phyloP scores from a whole-genome alignment of 2,888 invertebrate species.

The Arenicola marina region DNA sequence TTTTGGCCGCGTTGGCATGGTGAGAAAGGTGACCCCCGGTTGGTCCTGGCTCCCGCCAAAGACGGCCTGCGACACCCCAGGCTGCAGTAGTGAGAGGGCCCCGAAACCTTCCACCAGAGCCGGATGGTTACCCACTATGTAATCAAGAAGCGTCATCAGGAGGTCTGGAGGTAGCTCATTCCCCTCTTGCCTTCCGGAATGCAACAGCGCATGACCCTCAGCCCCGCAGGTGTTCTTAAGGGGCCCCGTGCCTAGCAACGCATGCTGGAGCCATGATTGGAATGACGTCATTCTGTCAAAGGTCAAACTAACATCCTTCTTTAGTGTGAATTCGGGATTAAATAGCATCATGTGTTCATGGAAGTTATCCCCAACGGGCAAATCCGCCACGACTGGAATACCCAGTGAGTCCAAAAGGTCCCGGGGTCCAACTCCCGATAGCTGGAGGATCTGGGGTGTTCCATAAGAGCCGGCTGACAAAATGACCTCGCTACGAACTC shows the following conservation, averaged over 20 bases:
- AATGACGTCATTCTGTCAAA: no score
- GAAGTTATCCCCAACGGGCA: constrained; percentile 50
- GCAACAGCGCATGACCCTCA: not conserved
- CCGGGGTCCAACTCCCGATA: constrained; percentile 57
- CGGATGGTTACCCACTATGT: not conserved
- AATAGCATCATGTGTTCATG: constrained; percentile 41
- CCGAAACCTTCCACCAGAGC: not conserved
- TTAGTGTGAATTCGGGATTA: not conserved
- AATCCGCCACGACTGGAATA: constrained; percentile 44
- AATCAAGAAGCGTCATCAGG: not conserved
- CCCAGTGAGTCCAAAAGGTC: constrained; percentile 46
- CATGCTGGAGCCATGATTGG: not conserved
- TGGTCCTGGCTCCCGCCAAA: not conserved
- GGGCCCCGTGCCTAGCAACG: not conserved
- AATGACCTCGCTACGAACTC: constrained; percentile 47
- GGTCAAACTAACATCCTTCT: not conserved
- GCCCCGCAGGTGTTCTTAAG: not conserved
- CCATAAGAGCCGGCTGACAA: constrained; percentile 57
- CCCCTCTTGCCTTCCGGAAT: not conserved
- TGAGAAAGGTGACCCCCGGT: not conserved
- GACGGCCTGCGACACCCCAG: not conserved
- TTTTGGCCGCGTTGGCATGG: not conserved
- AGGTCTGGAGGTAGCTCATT: not conserved
- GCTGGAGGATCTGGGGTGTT: constrained; percentile 54
- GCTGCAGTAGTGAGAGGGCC: not conserved